Percentiles rank a stretch among this genome's conserved stretches.
Evolutionary conservation across 2,113 vertebrate species (phyloP).

Genomic region (Chaetops frenatus): DNA sequence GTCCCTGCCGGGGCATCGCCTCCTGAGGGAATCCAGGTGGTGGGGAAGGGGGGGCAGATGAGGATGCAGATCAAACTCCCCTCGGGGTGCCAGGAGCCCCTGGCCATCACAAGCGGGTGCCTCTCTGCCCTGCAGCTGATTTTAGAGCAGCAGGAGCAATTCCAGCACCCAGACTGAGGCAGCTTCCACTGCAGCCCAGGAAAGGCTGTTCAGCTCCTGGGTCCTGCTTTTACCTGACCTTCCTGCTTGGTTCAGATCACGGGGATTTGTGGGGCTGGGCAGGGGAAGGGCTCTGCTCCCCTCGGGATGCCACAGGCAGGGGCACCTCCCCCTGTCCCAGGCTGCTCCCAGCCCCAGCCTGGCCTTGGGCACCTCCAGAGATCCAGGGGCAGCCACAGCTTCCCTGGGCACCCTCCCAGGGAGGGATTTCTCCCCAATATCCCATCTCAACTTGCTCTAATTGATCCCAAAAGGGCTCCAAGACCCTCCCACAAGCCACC

Average conservation of each 20-base stretch:
- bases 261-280: neutral
- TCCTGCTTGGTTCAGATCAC: neutral
- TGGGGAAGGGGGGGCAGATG: neutral
- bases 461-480: neutral
- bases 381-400: neutral
- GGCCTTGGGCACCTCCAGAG: neutral
- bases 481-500: neutral
- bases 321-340: neutral
- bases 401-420: neutral
- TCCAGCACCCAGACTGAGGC: neutral
- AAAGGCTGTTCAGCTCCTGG: neutral
- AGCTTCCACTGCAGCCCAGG: neutral
- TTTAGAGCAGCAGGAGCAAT: neutral
- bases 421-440: neutral
- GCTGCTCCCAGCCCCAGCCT: neutral
- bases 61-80: accelerated
- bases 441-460: neutral
- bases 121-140: neutral
- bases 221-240: neutral
- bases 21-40: neutral
- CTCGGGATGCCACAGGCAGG: neutral
- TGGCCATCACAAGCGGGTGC: neutral
- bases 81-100: neutral
- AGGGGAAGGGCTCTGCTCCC: neutral
- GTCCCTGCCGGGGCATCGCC: neutral